phyloP scores from a whole-genome alignment of 2,113 vertebrate genomes.

The Eira barbara region DNA sequence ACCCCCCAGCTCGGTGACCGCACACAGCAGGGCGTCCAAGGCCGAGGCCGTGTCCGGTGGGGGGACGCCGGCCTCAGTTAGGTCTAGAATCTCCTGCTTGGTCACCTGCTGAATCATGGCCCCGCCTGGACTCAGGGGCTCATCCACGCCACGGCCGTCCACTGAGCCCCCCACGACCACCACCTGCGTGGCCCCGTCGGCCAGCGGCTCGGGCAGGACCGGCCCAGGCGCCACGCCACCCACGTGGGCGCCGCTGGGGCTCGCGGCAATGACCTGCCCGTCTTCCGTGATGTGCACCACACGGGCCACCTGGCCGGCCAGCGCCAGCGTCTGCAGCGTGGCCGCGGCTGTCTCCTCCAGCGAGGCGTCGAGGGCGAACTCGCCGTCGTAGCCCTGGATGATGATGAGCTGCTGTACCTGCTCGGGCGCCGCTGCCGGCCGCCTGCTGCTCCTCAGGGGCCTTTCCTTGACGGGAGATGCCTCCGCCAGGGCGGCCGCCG shows the following conservation, averaged over 20 bases:
- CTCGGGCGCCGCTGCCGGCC: constrained; percentile 74
- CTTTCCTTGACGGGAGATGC: constrained; percentile 78
- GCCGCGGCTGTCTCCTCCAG: constrained; percentile 95
- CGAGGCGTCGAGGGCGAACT: constrained; percentile 88
- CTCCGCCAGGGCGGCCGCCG: constrained; percentile 79
- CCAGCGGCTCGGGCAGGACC: constrained; percentile 79
- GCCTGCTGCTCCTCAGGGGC: constrained; percentile 54
- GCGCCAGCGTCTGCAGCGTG: constrained; percentile 95
- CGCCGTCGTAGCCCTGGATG: constrained; percentile 92
- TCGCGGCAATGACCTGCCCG: constrained; percentile 91
- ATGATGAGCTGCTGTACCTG: constrained; percentile 96
- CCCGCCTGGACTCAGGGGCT: constrained; percentile 75
- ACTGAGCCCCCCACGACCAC: constrained; percentile 89
- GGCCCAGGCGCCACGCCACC: constrained; percentile 80
- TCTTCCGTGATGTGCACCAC: constrained; percentile 97
- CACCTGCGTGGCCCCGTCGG: constrained; percentile 88
- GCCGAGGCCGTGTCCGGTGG: constrained; percentile 88
- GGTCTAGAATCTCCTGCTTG: constrained; percentile 77
- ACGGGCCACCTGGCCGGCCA: constrained; percentile 94
- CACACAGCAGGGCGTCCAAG: constrained; percentile 94
- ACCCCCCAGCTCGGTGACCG: constrained; percentile 92
- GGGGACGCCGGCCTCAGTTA: constrained; percentile 74
- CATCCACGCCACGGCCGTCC: constrained; percentile 64
- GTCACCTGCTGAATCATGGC: constrained; percentile 80
- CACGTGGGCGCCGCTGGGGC: constrained; percentile 77